Percentiles rank a stretch among this genome's conserved stretches.
Conservation (phyloP, 2,888 invertebrate genomes). For the Lypha dubia region DNA sequence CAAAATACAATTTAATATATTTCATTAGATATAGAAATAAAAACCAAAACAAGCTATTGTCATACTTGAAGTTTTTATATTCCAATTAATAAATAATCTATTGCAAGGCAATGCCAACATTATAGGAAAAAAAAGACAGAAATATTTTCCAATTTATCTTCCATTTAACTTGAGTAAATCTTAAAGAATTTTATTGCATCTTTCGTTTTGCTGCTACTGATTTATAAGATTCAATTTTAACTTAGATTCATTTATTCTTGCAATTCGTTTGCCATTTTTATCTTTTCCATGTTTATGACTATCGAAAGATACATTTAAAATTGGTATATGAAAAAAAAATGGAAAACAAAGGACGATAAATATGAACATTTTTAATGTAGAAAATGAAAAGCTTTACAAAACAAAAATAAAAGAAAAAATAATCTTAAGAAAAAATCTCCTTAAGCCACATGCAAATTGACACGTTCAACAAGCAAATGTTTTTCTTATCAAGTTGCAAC, state of each 20-base stretch:
- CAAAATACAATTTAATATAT: neutral
- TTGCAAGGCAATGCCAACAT: neutral
- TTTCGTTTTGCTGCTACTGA: conserved; percentile 46
- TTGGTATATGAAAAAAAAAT: conserved; percentile 57
- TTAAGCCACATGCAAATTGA: conserved; percentile 72
- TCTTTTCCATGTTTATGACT: conserved; percentile 64
- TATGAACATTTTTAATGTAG: conserved; percentile 28
- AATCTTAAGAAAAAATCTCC: conserved; percentile 29
- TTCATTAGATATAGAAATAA: neutral
- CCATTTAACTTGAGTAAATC: conserved; percentile 47
- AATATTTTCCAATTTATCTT: conserved; percentile 43
- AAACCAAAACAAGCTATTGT: neutral
- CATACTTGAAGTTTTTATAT: conserved; percentile 6
- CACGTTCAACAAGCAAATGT: conserved; percentile 70
- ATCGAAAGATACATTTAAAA: conserved; percentile 62
- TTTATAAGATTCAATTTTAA: conserved; percentile 62
- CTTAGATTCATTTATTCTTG: conserved; percentile 22
- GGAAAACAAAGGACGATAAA: conserved; percentile 33
- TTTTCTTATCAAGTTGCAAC: conserved; percentile 34
- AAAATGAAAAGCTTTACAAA: neutral
- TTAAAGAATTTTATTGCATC: conserved; percentile 53
- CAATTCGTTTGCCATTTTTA: conserved; percentile 24
- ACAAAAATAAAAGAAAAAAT: neutral
- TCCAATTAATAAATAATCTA: conserved; percentile 39
- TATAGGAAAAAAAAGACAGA: too few species aligned